phyloP scores from a whole-genome alignment of 2,113 vertebrate genomes.

The Trinectes maculatus region DNA sequence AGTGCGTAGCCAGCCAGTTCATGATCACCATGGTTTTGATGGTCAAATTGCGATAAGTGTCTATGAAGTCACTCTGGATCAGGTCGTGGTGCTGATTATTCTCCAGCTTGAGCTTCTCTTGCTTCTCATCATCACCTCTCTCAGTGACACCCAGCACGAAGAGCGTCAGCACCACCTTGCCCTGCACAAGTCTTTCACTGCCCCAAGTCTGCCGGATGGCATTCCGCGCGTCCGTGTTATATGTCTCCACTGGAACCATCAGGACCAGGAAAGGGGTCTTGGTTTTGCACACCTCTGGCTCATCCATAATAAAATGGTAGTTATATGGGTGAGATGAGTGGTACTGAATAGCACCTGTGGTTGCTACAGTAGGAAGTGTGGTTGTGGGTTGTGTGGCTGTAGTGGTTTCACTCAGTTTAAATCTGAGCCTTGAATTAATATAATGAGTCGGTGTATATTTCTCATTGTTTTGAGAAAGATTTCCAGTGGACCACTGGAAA shows the following conservation, averaged over 20 bases:
- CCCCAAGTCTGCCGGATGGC: slow-evolving; percentile 83
- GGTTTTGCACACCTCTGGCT: slow-evolving; percentile 60
- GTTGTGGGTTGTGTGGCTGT: neutral
- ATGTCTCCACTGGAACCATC: slow-evolving; percentile 74
- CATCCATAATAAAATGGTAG: slow-evolving; percentile 79
- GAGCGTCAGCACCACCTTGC: slow-evolving; percentile 59
- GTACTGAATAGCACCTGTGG: slow-evolving; percentile 17
- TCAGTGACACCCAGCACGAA: slow-evolving; percentile 74
- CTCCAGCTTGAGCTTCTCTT: slow-evolving; percentile 67
- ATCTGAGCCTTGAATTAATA: too few species aligned
- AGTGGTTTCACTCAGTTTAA: neutral
- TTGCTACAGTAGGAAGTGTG: neutral
- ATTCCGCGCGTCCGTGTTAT: slow-evolving; percentile 32
- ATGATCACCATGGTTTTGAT: slow-evolving; percentile 86
- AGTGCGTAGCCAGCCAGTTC: slow-evolving; percentile 82
- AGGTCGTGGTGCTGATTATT: slow-evolving; percentile 74
- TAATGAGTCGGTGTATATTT: too few species aligned
- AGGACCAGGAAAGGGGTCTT: slow-evolving; percentile 82
- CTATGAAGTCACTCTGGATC: slow-evolving; percentile 81
- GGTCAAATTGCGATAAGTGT: slow-evolving; percentile 82
- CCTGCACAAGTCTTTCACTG: slow-evolving; percentile 68
- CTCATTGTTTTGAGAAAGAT: too few species aligned
- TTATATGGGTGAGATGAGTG: slow-evolving; percentile 66
- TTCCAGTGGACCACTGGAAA: neutral
- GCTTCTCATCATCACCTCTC: neutral